phyloP scores from a whole-genome alignment of 1,140 invertebrate genomes.

The Ceratina japonica region DNA sequence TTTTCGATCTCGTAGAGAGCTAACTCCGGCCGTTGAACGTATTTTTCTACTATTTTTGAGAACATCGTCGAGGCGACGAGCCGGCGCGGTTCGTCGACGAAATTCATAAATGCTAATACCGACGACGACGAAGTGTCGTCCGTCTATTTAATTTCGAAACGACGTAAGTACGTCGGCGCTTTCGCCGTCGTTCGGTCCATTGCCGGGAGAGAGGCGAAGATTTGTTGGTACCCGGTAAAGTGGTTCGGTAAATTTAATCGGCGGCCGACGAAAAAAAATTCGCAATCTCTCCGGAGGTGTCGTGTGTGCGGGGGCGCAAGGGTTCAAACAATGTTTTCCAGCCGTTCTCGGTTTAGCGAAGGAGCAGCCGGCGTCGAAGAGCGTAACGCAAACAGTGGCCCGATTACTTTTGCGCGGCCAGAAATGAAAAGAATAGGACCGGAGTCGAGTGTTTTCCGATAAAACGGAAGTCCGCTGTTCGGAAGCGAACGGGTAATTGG shows the following conservation, averaged over 20 bases:
- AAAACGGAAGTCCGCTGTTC: background rate
- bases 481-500: conserved; percentile 10
- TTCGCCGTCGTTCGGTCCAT: background rate
- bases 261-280: background rate
- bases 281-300: conserved; percentile 3
- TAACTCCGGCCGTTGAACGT: no score
- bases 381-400: conserved; percentile 21
- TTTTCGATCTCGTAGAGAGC: no score
- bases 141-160: background rate
- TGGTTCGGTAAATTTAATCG: conserved; percentile 27
- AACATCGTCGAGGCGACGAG: no score
- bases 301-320: background rate
- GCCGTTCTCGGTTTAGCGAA: conserved; percentile 5
- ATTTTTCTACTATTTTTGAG: no score
- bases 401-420: conserved; percentile 9
- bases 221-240: background rate
- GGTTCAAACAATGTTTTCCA: background rate
- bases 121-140: no score
- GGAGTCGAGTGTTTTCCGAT: conserved; percentile 32
- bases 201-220: background rate
- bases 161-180: background rate
- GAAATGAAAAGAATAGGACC: conserved; percentile 27
- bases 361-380: background rate
- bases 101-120: no score
- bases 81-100: no score